A percentile compares a stretch with the other conserved stretches of the same genome.
phyloP scores from a whole-genome alignment of 2,113 vertebrate genomes.

The Aptenodytes forsteri region DNA sequence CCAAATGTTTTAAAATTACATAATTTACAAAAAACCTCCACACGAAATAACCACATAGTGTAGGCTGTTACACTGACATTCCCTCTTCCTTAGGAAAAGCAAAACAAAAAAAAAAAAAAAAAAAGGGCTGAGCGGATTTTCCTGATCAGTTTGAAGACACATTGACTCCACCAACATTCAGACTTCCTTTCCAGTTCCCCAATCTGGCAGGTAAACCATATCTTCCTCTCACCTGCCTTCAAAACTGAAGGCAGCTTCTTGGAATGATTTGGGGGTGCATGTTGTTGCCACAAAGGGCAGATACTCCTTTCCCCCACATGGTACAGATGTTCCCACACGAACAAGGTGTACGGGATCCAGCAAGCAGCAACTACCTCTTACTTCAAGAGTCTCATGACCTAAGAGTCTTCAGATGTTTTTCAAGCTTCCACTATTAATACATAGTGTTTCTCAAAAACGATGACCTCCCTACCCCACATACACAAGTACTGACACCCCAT shows the following conservation, averaged over 20 bases:
- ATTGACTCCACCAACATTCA: conserved; percentile 25
- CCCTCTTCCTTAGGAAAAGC: conserved; percentile 62
- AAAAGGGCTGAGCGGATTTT: conserved; percentile 20
- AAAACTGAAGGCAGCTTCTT: conserved; percentile 10
- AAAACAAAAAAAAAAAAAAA: conserved; percentile 1
- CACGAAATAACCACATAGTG: neutral
- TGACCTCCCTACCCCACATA: neutral
- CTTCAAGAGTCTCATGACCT: neutral
- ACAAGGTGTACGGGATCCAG: neutral
- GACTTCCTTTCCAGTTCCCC: neutral
- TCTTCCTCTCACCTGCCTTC: neutral
- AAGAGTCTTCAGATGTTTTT: neutral
- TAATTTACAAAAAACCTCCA: conserved; percentile 67
- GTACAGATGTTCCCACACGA: neutral
- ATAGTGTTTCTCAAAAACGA: conserved; percentile 62
- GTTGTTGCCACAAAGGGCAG: neutral
- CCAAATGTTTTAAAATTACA: conserved; percentile 76
- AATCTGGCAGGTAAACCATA: neutral
- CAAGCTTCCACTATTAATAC: conserved; percentile 11
- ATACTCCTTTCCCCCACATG: neutral
- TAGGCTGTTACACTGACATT: conserved; percentile 51
- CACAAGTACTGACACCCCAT: neutral
- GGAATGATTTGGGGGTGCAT: neutral
- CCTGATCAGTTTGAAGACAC: neutral
- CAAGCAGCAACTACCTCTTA: neutral